Evolutionary conservation across 1,140 invertebrate species (phyloP).

Genomic region (Trachymyrmex cornetzi): DNA sequence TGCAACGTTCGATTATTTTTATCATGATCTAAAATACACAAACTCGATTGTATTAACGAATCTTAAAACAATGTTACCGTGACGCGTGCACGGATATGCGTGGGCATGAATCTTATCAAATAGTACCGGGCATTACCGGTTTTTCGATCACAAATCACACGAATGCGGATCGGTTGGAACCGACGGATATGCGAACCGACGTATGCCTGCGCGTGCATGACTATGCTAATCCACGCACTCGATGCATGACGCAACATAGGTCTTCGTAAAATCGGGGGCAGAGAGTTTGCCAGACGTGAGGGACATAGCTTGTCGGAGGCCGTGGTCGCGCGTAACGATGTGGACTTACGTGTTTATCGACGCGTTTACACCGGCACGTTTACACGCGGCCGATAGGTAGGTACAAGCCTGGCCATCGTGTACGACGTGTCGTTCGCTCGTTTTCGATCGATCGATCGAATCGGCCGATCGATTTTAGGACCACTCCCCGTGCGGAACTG

Average conservation of each 20-base stretch:
- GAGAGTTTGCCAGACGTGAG: slow-evolving; percentile 67
- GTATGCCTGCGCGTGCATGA: slow-evolving; percentile 39
- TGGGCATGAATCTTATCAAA: slow-evolving; percentile 13
- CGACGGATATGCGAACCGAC: slow-evolving; percentile 26
- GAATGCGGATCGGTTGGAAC: background rate
- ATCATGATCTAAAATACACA: background rate
- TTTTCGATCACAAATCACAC: slow-evolving; percentile 40
- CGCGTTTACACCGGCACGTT: slow-evolving; percentile 72
- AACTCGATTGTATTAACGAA: background rate
- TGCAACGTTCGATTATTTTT: slow-evolving; percentile 3
- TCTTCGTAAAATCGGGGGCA: slow-evolving; percentile 71
- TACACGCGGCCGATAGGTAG: slow-evolving; percentile 62
- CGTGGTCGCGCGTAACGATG: slow-evolving; percentile 76
- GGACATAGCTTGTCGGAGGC: slow-evolving; percentile 67
- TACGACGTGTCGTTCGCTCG: slow-evolving; percentile 30
- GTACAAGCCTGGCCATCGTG: slow-evolving; percentile 24
- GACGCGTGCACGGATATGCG: background rate
- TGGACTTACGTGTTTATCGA: slow-evolving; percentile 77
- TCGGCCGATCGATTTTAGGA: slow-evolving; percentile 49
- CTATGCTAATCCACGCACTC: slow-evolving; percentile 64
- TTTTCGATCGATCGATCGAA: slow-evolving; percentile 38
- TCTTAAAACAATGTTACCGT: background rate
- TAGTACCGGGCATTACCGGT: slow-evolving; percentile 3
- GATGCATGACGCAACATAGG: slow-evolving; percentile 59
- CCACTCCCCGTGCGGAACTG: slow-evolving; percentile 2